A percentile compares a stretch with the other conserved stretches of the same genome.
Conservation (phyloP, 2,888 invertebrate genomes). For the Drosophila mulleri region DNA sequence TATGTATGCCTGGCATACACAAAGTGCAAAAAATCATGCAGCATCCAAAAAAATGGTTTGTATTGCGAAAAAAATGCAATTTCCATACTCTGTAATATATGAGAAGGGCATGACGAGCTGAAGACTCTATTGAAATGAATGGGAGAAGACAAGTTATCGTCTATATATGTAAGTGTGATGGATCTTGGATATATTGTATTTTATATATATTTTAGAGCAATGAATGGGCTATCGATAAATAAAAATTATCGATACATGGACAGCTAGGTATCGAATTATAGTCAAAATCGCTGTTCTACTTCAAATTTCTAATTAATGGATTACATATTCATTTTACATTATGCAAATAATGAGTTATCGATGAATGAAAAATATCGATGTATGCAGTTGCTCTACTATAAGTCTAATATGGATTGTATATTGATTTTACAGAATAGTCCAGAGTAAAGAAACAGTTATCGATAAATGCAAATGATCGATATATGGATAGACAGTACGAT, state of each 20-base stretch:
- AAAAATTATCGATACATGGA: too few relatives aligned
- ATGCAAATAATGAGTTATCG: not conserved
- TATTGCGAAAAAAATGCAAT: slow-evolving; percentile 53
- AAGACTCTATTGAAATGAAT: not conserved
- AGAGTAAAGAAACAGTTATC: too few relatives aligned
- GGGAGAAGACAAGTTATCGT: not conserved
- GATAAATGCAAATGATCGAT: too few relatives aligned
- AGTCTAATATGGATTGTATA: too few relatives aligned
- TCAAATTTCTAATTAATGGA: not conserved
- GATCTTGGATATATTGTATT: not conserved
- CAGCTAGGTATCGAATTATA: too few relatives aligned
- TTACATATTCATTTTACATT: not conserved
- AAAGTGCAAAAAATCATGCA: slow-evolving; percentile 33
- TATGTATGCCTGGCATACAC: slow-evolving; percentile 1
- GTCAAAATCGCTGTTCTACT: too few relatives aligned
- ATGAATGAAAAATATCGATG: not conserved
- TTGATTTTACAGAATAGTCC: too few relatives aligned
- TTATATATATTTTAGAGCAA: not conserved
- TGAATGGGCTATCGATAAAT: not conserved
- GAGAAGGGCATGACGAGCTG: not conserved
- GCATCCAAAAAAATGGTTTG: slow-evolving; percentile 38
- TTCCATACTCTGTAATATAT: slow-evolving; percentile 43
- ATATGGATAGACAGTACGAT: too few relatives aligned
- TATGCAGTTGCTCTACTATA: not conserved
- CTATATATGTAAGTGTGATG: too few relatives aligned